phyloP scores from a whole-genome alignment of 2,113 vertebrate species.

The Chauna torquata region DNA sequence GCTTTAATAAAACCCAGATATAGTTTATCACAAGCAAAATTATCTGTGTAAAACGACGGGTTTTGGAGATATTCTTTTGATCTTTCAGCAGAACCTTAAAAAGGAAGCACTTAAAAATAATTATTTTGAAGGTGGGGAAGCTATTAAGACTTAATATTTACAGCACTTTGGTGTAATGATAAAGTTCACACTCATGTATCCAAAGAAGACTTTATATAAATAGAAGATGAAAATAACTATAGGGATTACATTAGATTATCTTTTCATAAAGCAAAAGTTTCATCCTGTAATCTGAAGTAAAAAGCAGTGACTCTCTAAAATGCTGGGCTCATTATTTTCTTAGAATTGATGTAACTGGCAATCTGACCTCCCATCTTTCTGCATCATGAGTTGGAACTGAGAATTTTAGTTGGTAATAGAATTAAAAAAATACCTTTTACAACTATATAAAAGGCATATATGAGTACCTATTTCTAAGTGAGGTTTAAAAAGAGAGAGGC shows the following conservation, averaged over 20 bases:
- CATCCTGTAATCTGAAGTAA: neutral
- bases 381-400: neutral
- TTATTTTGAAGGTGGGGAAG: neutral
- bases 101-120: neutral
- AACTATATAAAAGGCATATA: neutral
- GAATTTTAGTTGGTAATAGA: neutral
- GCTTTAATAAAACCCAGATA: neutral
- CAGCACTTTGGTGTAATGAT: neutral
- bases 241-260: neutral
- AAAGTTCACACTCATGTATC: neutral
- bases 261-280: neutral
- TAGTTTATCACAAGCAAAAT: neutral
- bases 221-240: neutral
- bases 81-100: neutral
- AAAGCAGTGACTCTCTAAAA: neutral
- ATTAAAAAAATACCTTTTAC: neutral
- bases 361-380: neutral
- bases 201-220: neutral
- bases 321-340: neutral
- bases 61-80: neutral
- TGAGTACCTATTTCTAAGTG: neutral
- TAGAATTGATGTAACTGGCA: neutral
- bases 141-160: neutral
- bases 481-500: neutral
- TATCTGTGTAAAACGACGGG: neutral